A percentile compares a stretch with the other conserved stretches of the same genome.
These are phyloP conservation scores for Yponomeuta cagnagella DNA, from an alignment of 2,888 invertebrate species.

Conservation along the genomic window DNA sequence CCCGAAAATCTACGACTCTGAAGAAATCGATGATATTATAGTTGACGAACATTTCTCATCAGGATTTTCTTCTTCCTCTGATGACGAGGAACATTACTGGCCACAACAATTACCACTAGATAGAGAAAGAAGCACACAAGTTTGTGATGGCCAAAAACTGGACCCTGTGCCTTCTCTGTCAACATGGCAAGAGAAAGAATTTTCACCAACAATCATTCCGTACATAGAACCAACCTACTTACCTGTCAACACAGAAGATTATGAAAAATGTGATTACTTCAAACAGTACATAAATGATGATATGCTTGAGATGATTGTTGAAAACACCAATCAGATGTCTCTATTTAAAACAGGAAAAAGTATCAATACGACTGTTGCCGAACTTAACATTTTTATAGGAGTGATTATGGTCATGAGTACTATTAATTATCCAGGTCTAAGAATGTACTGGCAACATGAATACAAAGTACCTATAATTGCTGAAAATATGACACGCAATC, in stretches of 20 bases:
- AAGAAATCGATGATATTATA: too few relatives aligned
- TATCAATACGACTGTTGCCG: not conserved
- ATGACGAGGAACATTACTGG: too few relatives aligned
- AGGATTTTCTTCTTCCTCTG: too few relatives aligned
- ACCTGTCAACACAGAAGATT: not conserved
- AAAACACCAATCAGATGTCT: not conserved
- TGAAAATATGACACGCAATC: not conserved
- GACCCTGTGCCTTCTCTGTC: too few relatives aligned
- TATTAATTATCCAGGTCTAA: constrained; percentile 1
- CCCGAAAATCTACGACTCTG: too few relatives aligned
- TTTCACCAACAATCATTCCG: too few relatives aligned
- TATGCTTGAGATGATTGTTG: not conserved
- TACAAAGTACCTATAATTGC: not conserved
- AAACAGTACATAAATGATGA: constrained; percentile 4
- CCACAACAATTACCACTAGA: too few relatives aligned
- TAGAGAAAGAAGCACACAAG: too few relatives aligned
- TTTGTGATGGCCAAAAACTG: too few relatives aligned
- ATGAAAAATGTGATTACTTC: not conserved
- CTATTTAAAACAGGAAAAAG: not conserved
- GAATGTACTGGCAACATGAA: constrained; percentile 2
- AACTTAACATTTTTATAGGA: not conserved
- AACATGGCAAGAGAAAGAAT: too few relatives aligned
- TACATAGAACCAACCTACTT: too few relatives aligned
- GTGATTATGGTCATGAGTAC: not conserved
- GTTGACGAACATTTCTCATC: too few relatives aligned